phyloP scores from a whole-genome alignment of 2,797 vertebrate species.

The Sternarchorhynchus goeldii region DNA sequence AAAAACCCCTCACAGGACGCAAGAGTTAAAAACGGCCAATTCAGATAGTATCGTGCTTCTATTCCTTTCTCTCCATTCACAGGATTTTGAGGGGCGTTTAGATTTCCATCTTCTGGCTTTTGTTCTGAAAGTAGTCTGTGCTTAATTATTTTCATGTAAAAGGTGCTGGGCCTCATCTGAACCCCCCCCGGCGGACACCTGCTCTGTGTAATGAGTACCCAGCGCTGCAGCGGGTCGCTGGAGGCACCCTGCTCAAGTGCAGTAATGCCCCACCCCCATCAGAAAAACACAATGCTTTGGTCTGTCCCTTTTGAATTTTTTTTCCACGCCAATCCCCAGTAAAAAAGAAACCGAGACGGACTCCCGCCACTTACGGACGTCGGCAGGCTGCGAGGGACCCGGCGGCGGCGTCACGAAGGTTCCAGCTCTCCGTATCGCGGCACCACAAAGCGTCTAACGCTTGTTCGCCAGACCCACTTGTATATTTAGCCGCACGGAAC shows the following conservation, averaged over 20 bases:
- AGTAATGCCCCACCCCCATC: conserved; percentile 29
- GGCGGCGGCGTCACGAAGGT: too few species aligned
- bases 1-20: background rate
- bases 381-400: too few species aligned
- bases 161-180: background rate
- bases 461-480: too few species aligned
- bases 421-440: too few species aligned
- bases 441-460: too few species aligned
- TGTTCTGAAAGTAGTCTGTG: conserved; percentile 1
- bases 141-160: conserved; percentile 27
- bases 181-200: background rate
- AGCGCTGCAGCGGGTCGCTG: conserved; percentile 34
- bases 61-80: background rate
- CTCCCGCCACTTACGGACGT: too few species aligned
- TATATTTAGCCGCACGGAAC: too few species aligned
- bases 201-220: conserved; percentile 20
- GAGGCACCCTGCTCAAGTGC: conserved; percentile 15
- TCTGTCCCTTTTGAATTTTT: conserved; percentile 51
- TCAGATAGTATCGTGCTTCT: background rate
- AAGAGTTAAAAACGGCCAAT: conserved; percentile 8
- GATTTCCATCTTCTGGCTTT: conserved; percentile 18
- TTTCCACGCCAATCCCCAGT: conserved; percentile 66
- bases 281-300: too few species aligned
- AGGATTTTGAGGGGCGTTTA: background rate
- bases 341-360: too few species aligned